Base-by-base conservation (phyloP, 2,797 vertebrate genomes). In the Nyctibius grandis region DNA sequence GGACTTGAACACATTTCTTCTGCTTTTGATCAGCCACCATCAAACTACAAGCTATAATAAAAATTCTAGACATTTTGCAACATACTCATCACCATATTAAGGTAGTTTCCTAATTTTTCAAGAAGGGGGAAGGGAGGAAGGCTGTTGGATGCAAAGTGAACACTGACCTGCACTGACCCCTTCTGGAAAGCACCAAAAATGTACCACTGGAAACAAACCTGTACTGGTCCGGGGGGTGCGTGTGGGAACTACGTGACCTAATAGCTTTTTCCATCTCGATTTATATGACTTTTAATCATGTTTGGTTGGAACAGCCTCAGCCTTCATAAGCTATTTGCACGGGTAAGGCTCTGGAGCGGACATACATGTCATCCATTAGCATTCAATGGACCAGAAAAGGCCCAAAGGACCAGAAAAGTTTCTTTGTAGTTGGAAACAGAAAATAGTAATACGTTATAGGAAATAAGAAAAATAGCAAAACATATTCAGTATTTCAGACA, bases 161-260 rank as follows among this genome's bases (percentile, higher is more conserved):
- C 1, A 1, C 80, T 97, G 93, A 97, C 94, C 95, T 97, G 95
- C 70, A 96, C 91, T 96, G 96, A 97, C 95, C 96, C 93, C 96
- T 96, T 97, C 96, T 96, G 96, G 96, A 96, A 97, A 94, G 87
- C 77, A 95, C 91, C 87, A 97, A 97, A 96, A 94, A 96, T 87
- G 85, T 92, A 88, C 77, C 73, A 83, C 38, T 92, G 95, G 90
- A 94, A 96, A 87, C 69, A 92, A 95, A 97, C 93, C 94, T 97
- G 91, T 38, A 11, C 63, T 57, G 76, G 38, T 45, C 64, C 3
- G 9, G 14, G 60, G 79, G 75, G 33, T 12, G 47, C 42, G 2
- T 96, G 90, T 95, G 95, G 91, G 93, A 96, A 96, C 84, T 93
- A 56, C 5, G 11, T 93, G 96, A 96, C 95, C 95, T 96, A 93